phyloP scores from a whole-genome alignment of 2,797 vertebrate species.

The Artibeus lituratus region DNA sequence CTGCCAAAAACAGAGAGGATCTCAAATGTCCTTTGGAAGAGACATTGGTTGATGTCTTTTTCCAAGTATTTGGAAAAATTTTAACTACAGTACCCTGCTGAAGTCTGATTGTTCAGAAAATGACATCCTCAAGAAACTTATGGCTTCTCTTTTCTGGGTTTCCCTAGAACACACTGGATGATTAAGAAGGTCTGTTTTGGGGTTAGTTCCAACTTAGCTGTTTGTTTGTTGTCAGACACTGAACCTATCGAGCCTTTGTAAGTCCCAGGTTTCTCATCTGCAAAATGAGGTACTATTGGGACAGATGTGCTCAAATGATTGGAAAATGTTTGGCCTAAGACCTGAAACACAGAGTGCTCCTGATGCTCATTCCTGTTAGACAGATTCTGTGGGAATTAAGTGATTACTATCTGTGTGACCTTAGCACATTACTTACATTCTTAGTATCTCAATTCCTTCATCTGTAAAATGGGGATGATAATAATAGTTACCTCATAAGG shows the following conservation, averaged over 20 bases:
- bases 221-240: not conserved
- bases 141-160: not conserved
- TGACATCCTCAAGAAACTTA: not conserved
- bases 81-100: not conserved
- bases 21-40: not conserved
- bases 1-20: not conserved
- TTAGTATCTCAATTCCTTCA: not conserved
- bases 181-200: not conserved
- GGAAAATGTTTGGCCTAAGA: not conserved
- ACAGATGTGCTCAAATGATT: accelerated
- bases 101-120: not conserved
- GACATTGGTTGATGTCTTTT: not conserved
- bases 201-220: not conserved
- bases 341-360: not conserved
- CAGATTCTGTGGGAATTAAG: not conserved
- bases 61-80: not conserved
- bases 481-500: not conserved
- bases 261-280: not conserved
- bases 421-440: not conserved
- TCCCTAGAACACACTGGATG: not conserved
- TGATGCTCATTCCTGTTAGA: not conserved
- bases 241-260: not conserved
- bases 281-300: not conserved
- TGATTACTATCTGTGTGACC: not conserved
- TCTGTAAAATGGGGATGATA: not conserved